A percentile compares a stretch with the other conserved stretches of the same genome.
Conservation (phyloP, 2,888 invertebrate species). For the Metopia argyrocephala region DNA sequence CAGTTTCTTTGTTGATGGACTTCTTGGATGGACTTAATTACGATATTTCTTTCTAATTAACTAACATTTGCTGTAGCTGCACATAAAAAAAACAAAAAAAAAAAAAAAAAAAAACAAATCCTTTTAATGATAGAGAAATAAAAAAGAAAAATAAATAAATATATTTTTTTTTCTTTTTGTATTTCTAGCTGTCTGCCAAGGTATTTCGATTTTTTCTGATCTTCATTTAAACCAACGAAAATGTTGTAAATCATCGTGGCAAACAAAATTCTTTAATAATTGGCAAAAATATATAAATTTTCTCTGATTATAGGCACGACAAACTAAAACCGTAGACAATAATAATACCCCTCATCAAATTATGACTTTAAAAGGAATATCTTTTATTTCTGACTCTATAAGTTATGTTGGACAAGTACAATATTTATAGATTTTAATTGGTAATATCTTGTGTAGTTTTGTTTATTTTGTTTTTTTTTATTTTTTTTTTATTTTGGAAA, state of each 20-base stretch:
- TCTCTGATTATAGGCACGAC: conserved; percentile 35
- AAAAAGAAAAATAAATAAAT: conserved; percentile 21
- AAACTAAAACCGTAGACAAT: conserved; percentile 2
- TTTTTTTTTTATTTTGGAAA: neutral
- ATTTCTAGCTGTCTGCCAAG: conserved; percentile 7
- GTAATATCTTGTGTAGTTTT: neutral
- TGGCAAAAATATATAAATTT: conserved; percentile 58
- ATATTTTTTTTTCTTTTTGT: conserved; percentile 12
- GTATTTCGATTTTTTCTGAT: conserved; percentile 1
- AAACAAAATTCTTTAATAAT: conserved; percentile 62
- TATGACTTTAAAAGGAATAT: conserved; percentile 28
- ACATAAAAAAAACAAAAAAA: too few relatives aligned
- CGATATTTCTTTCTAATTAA: too few relatives aligned
- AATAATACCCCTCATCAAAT: conserved; percentile 11
- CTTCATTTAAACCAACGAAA: conserved; percentile 28
- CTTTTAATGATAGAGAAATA: conserved; percentile 13
- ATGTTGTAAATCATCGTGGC: conserved; percentile 61
- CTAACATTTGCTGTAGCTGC: too few relatives aligned
- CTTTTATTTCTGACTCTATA: conserved; percentile 4
- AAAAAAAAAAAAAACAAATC: conserved; percentile 13
- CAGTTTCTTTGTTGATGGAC: too few relatives aligned
- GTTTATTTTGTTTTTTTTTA: neutral
- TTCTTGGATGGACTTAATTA: too few relatives aligned
- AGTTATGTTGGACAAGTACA: neutral
- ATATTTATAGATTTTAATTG: neutral